Evolutionary conservation across 2,797 vertebrate genomes (phyloP).

Genomic region (Pterois miles): DNA sequence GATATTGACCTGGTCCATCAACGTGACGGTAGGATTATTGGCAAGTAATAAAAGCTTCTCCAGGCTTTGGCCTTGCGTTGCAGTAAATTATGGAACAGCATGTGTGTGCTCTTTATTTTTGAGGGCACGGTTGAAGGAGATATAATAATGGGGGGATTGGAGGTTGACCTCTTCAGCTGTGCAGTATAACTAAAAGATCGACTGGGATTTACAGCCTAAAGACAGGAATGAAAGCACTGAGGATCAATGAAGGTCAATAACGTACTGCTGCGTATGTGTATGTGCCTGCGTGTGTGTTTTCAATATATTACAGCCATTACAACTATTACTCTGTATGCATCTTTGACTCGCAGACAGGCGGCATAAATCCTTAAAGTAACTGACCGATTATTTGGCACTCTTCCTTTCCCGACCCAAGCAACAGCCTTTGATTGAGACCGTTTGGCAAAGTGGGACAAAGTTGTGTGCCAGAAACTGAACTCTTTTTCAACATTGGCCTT

Average conservation of each 20-base stretch:
- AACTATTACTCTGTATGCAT: constrained; percentile 50
- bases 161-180: constrained; percentile 46
- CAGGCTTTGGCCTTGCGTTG: constrained; percentile 65
- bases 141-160: constrained; percentile 50
- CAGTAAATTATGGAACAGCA: constrained; percentile 57
- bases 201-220: constrained; percentile 59
- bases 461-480: constrained; percentile 43
- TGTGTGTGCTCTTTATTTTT: constrained; percentile 17
- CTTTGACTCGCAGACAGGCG: constrained; percentile 43
- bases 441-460: constrained; percentile 49
- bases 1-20: constrained; percentile 76
- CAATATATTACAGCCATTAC: constrained; percentile 66
- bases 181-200: constrained; percentile 52
- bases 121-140: constrained; percentile 12
- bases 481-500: constrained; percentile 43
- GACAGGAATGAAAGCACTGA: constrained; percentile 51
- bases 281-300: constrained; percentile 45
- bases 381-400: constrained; percentile 58
- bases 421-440: constrained; percentile 57
- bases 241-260: constrained; percentile 71
- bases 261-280: constrained; percentile 7
- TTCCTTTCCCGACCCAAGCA: constrained; percentile 40
- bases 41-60: constrained; percentile 75
- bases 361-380: constrained; percentile 57
- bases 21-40: constrained; percentile 80